Evolutionary conservation across 2,888 invertebrate genomes (phyloP).

Genomic region (Pardosa pseudoannulata): DNA sequence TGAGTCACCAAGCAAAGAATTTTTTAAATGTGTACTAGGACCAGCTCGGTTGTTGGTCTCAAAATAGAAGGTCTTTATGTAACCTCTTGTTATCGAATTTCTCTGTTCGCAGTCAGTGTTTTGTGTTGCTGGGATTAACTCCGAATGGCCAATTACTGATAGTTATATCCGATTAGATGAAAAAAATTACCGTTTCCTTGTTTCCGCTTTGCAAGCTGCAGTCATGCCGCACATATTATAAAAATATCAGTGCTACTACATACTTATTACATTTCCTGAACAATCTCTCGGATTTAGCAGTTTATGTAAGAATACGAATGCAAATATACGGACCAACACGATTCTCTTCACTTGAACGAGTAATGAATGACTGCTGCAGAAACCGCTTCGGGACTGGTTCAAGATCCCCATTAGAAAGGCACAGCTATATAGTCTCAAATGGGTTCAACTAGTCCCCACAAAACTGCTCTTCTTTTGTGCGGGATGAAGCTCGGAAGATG

Average conservation of each 20-base stretch:
- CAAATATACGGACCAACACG: neutral
- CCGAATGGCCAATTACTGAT: neutral
- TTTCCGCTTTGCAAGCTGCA: neutral
- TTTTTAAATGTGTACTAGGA: too few relatives aligned
- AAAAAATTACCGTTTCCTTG: constrained; percentile 3
- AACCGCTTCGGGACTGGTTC: neutral
- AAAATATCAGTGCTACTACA: neutral
- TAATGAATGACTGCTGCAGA: neutral
- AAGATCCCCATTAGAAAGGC: neutral
- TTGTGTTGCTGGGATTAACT: neutral
- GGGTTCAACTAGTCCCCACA: neutral
- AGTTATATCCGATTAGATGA: neutral
- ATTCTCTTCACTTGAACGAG: neutral
- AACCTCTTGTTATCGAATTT: neutral
- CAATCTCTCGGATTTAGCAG: neutral
- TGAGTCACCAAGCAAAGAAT: neutral
- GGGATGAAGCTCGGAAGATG: too few relatives aligned
- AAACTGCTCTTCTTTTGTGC: too few relatives aligned
- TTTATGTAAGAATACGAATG: neutral
- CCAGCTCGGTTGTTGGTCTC: too few relatives aligned
- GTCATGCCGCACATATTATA: neutral
- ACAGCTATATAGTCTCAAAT: neutral
- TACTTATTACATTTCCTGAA: neutral
- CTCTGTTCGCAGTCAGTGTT: neutral
- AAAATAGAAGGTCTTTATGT: neutral